Conservation (phyloP, 2,797 vertebrate species). For the Miichthys miiuy region DNA sequence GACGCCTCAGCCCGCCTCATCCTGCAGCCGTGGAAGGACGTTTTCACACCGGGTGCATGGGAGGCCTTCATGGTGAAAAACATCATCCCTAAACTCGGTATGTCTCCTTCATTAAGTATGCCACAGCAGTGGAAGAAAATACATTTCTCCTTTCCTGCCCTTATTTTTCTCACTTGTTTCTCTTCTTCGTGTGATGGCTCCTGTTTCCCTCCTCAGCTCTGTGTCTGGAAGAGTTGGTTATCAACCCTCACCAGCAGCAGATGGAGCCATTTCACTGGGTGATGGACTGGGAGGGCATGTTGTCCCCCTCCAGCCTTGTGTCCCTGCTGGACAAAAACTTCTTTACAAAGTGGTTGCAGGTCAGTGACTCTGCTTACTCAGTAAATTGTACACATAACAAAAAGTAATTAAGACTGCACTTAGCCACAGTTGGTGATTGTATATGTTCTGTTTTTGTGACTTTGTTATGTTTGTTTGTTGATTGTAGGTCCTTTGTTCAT, state of each 20-base stretch:
- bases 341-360: slow-evolving; percentile 98
- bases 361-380: slow-evolving; percentile 66
- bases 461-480: background rate
- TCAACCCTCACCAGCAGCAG: slow-evolving; percentile 98
- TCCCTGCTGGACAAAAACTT: slow-evolving; percentile 97
- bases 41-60: slow-evolving; percentile 97
- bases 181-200: background rate
- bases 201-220: slow-evolving; percentile 83
- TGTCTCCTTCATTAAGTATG: slow-evolving; percentile 46
- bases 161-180: background rate
- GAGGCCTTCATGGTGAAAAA: slow-evolving; percentile 99
- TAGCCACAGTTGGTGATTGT: background rate
- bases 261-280: slow-evolving; percentile 98
- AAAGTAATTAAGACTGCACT: background rate
- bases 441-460: background rate
- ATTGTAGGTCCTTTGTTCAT: slow-evolving; percentile 95
- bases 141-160: background rate
- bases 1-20: slow-evolving; percentile 97
- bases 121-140: background rate
- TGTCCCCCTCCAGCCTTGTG: slow-evolving; percentile 93
- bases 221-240: slow-evolving; percentile 93
- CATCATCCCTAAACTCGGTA: slow-evolving; percentile 97
- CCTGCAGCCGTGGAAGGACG: slow-evolving; percentile 97
- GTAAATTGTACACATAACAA: background rate
- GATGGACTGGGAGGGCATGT: slow-evolving; percentile 98